These are phyloP conservation scores for Cephus spinipes DNA, from an alignment of 2,888 invertebrate species.

Conservation along the genomic window DNA sequence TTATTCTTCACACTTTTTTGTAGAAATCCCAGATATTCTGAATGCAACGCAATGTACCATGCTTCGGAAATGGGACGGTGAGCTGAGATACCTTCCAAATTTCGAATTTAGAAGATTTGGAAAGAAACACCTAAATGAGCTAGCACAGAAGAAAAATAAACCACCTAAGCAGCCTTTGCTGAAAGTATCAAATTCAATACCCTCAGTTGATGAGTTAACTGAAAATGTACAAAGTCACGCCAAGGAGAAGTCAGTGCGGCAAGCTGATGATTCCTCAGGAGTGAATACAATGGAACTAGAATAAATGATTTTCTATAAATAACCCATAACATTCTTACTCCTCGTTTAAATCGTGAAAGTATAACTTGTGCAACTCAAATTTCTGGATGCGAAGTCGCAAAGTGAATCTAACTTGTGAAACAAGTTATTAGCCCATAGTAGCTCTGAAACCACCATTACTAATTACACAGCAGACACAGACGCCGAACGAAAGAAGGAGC, in stretches of 20 bases:
- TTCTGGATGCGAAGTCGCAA: not conserved
- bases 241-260: constrained; percentile 3
- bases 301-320: constrained; percentile 26
- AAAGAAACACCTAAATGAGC: constrained; percentile 57
- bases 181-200: not conserved
- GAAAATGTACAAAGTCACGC: not conserved
- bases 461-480: not conserved
- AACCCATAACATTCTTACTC: not conserved
- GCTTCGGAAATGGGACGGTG: constrained; percentile 77
- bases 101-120: constrained; percentile 75
- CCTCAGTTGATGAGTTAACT: not conserved
- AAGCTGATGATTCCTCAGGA: not conserved
- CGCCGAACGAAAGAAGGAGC: not conserved
- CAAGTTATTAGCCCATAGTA: not conserved
- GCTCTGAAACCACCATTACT: not conserved
- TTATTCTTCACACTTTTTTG: not conserved
- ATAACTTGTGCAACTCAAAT: not conserved
- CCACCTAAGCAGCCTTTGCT: constrained; percentile 5
- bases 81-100: constrained; percentile 75
- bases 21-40: constrained; percentile 80
- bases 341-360: not conserved
- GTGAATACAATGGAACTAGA: constrained; percentile 29
- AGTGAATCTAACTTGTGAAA: not conserved
- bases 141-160: constrained; percentile 57
- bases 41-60: constrained; percentile 72